Base-by-base conservation (phyloP, 2,888 invertebrate species). In the Pardosa pseudoannulata region DNA sequence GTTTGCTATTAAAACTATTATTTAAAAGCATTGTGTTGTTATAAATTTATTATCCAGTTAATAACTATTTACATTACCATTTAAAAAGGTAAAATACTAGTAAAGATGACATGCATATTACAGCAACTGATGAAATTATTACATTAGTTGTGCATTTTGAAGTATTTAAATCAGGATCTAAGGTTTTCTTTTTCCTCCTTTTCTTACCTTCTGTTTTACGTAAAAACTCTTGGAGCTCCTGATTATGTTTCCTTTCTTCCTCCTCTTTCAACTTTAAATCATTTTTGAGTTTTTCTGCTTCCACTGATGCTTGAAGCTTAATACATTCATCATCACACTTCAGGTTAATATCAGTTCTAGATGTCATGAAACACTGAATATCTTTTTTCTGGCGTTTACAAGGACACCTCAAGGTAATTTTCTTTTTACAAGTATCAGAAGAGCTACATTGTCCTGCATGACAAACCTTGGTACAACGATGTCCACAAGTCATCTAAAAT, bases 391-490 rank as follows among this genome's bases (percentile, higher is more conserved):
- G 91, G 83, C 95, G 94, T 89, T 95, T 95, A 91, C 98, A 98
- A 39, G 93, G 92, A 90, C 98, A 98, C 81, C 93, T 93, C 0
- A 96, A 92, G 91, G 95, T 96, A 0, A 96, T 94, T 91, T 96
- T 96, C 90, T 96, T 96, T 79, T 93, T 94, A 91, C 98, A 98
- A 0, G 92, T 91, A 87, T 95, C 94, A 5, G 93, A 92, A 88
- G 93, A 93, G 0, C 93, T 93, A 90, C 97, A 97, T 0, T 31
- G 27, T 23, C 94, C 95, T 89, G 98, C 97, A 92, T 98, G 98
- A 91, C 98, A 98, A 0, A 97, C 93, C 0, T 98, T 92, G 3
- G 96, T 93, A 91, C 98, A 98, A 80, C 93, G 93, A 91, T 98
- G 97, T 1, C 96, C 96, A 93, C 98, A 98, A 41, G 93, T 92